Conservation (phyloP, 2,797 vertebrate species). For the Dromococcyx pavoninus region DNA sequence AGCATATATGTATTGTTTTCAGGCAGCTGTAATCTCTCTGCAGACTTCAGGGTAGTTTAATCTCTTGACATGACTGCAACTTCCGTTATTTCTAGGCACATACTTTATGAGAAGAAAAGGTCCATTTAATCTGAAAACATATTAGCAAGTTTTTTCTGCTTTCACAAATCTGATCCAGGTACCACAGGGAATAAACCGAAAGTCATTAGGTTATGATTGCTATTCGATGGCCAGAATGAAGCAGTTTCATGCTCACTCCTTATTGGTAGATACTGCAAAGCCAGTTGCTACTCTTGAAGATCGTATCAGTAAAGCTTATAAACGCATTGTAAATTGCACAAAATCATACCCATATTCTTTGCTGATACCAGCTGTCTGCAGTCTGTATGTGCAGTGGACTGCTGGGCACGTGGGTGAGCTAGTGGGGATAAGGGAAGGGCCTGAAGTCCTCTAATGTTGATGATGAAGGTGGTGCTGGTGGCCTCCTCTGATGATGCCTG, state of each 20-base stretch:
- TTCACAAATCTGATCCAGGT: constrained; percentile 13
- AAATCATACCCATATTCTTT: neutral
- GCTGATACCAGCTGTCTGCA: neutral
- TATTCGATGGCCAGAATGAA: constrained; percentile 19
- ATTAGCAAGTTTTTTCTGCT: constrained; percentile 38
- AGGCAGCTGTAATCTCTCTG: constrained; percentile 23
- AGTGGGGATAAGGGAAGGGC: neutral
- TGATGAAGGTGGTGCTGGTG: neutral
- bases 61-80: constrained; percentile 28
- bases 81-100: constrained; percentile 44
- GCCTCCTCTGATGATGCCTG: fast-evolving
- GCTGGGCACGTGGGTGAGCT: neutral
- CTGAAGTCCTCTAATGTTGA: fast-evolving
- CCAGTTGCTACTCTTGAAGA: neutral
- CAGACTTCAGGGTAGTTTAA: constrained; percentile 13
- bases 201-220: neutral
- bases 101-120: constrained; percentile 35
- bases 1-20: neutral
- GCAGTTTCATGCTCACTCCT: neutral
- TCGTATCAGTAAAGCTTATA: neutral
- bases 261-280: neutral
- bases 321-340: neutral
- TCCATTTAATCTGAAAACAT: constrained; percentile 58
- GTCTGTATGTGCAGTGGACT: neutral
- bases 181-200: neutral